Base-by-base conservation (phyloP, 1,140 invertebrate genomes). In the Ceratosolen solmsi region DNA sequence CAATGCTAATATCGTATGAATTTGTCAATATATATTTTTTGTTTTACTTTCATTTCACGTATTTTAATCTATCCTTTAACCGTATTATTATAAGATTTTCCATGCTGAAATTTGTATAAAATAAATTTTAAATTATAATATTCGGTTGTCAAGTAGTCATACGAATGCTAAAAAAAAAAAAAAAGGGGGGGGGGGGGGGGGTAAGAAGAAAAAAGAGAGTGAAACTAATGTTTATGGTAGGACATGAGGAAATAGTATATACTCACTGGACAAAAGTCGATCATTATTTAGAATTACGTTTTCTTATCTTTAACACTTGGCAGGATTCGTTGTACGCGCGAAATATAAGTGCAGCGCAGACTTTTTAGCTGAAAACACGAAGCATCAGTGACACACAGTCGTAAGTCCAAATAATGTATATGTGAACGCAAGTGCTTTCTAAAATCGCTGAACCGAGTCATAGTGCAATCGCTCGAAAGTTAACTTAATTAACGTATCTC, bases 401-500 rank as follows among this genome's bases (percentile, higher is more conserved):
- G 51, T 74, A 76, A 63, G 9, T 36, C 30, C 9, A 30, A 60
- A 60, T 60, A 60, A 60, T 30, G 58, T 25, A 60, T 60, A 30
- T 5, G 13, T 30, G 27, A 60, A 30, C 58, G 58, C 60, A 33
- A 20, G 60, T 30, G 30, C 27, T 30, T 63, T 20, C 30, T 1
- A 83, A 77, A 84, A 56, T 80, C 49, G 83, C 33, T n/a, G 25
- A 72, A 51, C 41, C 41, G 41, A 72, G 13, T 46, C 41, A 25
- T 46, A 49, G 41, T 46, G 80, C 58, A 49, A 80, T 80, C 74
- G 84, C 17, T 72, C 82, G 74, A 68, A 68, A 82, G 84, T 85
- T 86, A 86, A 85, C 87, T 87, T 83, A 85, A 87, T 87, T 87
- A 87, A 84, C 85, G 82, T 65, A 15, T 8, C 38, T 9, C 58